Evolutionary conservation across 2,797 vertebrate genomes (phyloP), one percentile per base, ranked within the genome.

Genomic region (Emys orbicularis): DNA sequence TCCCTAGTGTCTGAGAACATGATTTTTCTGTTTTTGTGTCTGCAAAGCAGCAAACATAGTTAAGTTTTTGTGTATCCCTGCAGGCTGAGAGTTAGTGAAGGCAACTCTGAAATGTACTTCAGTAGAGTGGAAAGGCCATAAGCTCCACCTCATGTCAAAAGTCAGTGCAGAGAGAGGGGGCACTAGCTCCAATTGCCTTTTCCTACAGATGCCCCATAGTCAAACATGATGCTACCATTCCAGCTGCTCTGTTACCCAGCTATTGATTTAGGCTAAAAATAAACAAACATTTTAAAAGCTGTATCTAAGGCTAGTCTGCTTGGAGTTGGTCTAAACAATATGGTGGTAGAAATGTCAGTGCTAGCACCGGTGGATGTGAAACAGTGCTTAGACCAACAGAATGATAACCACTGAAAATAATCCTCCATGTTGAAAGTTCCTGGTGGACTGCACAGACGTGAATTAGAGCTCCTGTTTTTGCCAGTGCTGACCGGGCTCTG

Each of bases 391-490:
- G 54, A 83, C 0, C 15, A 57, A 25, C 3, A 13, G 87, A 12
- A 57, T 8, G 23, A 8, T 56, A 29, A 31, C 0, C 37, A 49
- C 0, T 0, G 65, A 19, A 53, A 3, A 27, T 9, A 8, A 18
- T 76, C 1, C 3, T 10, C 4, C 10, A n/a, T 1, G 4, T 25
- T 31, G 34, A n/a, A 65, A 19, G 18, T 65, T 65, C 34, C 61
- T 65, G 34, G 16, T 9, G 34, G 18, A 61, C 59, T n/a, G 6
- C 16, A n/a, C 61, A 65, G 61, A 19, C 5, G 34, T 65, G 34
- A 65, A 65, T 65, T 19, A 65, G 61, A 65, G 18, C 34, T n/a
- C 61, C 61, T 65, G 61, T n/a, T 9, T 65, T 65, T n/a, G 61
- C 61, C 61, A 65, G 61, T n/a, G 61, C 31, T n/a, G 16, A 23